Conservation (phyloP, 2,888 invertebrate species). For the Drosophila quinaria region DNA sequence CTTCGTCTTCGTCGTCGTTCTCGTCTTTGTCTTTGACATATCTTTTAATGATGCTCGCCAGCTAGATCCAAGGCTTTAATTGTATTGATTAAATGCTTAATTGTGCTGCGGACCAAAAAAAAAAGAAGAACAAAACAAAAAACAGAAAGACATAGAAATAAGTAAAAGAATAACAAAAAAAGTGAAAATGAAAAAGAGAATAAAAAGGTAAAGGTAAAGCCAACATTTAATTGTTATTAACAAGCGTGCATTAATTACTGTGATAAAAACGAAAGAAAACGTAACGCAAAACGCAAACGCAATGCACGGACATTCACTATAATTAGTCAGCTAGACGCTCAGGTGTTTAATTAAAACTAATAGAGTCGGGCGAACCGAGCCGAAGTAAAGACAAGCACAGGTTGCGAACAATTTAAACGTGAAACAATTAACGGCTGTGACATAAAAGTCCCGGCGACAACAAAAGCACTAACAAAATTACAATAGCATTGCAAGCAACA, state of each 20-base stretch:
- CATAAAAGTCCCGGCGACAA: conserved; percentile 50
- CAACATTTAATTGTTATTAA: conserved; percentile 76
- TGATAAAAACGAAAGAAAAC: conserved; percentile 49
- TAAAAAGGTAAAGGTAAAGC: conserved; percentile 38
- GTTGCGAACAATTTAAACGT: conserved; percentile 62
- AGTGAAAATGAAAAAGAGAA: not conserved
- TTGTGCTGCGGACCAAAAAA: conserved; percentile 52
- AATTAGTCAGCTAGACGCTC: conserved; percentile 69
- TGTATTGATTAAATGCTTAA: conserved; percentile 77
- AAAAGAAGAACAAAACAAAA: conserved; percentile 12
- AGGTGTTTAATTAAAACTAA: conserved; percentile 80
- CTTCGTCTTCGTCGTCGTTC: conserved; percentile 15
- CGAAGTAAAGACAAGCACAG: conserved; percentile 17
- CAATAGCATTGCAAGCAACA: conserved; percentile 49
- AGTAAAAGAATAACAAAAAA: conserved; percentile 29
- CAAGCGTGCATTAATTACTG: conserved; percentile 75
- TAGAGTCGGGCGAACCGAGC: conserved; percentile 47
- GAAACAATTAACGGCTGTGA: conserved; percentile 70
- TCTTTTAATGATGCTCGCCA: conserved; percentile 68
- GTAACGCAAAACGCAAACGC: conserved; percentile 16
- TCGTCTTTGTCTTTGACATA: conserved; percentile 38
- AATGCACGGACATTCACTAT: conserved; percentile 64
- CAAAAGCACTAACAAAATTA: conserved; percentile 18
- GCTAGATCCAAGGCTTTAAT: conserved; percentile 70
- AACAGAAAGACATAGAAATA: conserved; percentile 7